A percentile compares a stretch with the other conserved stretches of the same genome.
Evolutionary conservation across 2,888 invertebrate genomes (phyloP).

Genomic region (Agonum fuliginosum): DNA sequence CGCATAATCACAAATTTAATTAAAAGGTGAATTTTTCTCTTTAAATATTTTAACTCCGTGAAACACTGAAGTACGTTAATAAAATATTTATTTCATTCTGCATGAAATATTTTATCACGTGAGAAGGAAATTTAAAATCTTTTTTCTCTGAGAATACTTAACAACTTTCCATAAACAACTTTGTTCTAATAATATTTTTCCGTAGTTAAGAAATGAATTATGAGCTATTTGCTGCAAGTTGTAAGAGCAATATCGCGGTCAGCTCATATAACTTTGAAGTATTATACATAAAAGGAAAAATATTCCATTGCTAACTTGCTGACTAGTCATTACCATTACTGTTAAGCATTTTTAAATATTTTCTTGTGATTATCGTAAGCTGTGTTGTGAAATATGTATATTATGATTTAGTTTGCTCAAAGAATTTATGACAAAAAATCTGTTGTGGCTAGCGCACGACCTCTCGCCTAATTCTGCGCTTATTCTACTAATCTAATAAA

Average conservation of each 20-base stretch:
- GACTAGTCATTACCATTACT: not conserved
- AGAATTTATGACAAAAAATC: too few relatives aligned
- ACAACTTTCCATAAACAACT: conserved; percentile 26
- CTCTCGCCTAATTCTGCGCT: too few relatives aligned
- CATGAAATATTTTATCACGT: conserved; percentile 33
- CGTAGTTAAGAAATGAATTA: conserved; percentile 28
- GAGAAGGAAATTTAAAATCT: conserved; percentile 20
- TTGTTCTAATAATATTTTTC: conserved; percentile 22
- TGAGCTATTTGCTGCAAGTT: conserved; percentile 14
- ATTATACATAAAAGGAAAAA: conserved; percentile 16
- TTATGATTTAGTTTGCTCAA: too few relatives aligned
- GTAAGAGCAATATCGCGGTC: conserved; percentile 7
- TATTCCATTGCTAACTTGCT: not conserved
- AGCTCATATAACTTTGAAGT: not conserved
- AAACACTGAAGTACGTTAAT: not conserved
- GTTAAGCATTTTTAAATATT: too few relatives aligned
- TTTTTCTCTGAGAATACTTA: conserved; percentile 26
- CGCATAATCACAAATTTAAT: conserved; percentile 25
- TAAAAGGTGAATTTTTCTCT: conserved; percentile 15
- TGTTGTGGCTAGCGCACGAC: too few relatives aligned
- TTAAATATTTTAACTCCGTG: conserved; percentile 16
- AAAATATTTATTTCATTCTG: conserved; percentile 29
- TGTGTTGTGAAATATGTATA: too few relatives aligned
- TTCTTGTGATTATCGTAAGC: too few relatives aligned
- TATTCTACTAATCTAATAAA: too few relatives aligned